Evolutionary conservation across 2,888 invertebrate genomes (phyloP).

Genomic region (Lobophora halterata): DNA sequence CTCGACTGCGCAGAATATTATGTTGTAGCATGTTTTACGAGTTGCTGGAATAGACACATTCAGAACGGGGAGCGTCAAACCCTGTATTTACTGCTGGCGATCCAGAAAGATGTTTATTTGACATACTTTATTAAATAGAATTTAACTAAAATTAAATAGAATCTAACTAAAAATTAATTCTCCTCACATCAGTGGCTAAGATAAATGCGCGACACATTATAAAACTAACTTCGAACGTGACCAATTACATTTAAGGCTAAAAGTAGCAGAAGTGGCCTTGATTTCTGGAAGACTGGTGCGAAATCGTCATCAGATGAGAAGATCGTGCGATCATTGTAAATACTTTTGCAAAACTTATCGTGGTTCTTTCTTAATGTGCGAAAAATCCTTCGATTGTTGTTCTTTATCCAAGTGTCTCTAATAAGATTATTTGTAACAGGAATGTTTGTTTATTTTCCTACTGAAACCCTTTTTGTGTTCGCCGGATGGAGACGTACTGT

Average conservation of each 20-base stretch:
- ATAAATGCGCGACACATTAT: too few species aligned
- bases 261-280: slow-evolving; percentile 5
- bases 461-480: slow-evolving; percentile 12
- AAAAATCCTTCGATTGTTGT: too few species aligned
- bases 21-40: slow-evolving; percentile 13
- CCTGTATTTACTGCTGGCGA: background rate
- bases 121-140: slow-evolving; percentile 3
- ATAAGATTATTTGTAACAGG: slow-evolving; percentile 5
- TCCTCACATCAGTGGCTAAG: too few species aligned
- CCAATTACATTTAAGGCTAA: slow-evolving; percentile 3
- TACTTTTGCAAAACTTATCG: too few species aligned
- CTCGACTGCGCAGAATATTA: slow-evolving; percentile 11
- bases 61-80: slow-evolving; percentile 4
- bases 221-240: too few species aligned
- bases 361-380: too few species aligned
- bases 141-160: too few species aligned
- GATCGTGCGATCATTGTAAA: background rate
- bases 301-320: slow-evolving; percentile 3
- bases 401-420: too few species aligned
- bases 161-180: too few species aligned
- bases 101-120: slow-evolving; percentile 6
- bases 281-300: slow-evolving; percentile 7
- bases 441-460: slow-evolving; percentile 11
- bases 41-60: slow-evolving; percentile 12
- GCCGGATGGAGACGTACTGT: background rate